Evolutionary conservation across 2,797 vertebrate genomes (phyloP).

Genomic region (Thamnophis elegans): DNA sequence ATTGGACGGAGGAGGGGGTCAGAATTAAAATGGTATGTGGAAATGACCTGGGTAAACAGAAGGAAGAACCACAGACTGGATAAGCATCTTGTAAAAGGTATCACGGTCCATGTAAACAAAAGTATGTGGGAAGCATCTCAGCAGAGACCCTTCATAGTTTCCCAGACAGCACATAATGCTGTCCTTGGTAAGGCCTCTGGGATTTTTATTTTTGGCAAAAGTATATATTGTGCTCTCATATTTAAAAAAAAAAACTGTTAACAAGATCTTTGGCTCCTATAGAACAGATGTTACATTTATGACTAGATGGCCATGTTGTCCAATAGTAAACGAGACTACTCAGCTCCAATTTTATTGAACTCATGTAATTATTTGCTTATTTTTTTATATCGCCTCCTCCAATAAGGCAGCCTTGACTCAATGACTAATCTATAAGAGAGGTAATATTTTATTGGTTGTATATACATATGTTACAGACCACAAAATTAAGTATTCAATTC

Average conservation of each 20-base stretch:
- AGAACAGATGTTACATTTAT: background rate
- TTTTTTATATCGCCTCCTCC: background rate
- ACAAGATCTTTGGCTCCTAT: conserved; percentile 17
- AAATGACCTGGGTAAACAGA: background rate
- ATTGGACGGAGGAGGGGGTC: too few species aligned
- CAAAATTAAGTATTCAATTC: background rate
- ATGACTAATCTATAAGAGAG: background rate
- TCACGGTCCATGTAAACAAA: background rate
- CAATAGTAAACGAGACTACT: background rate
- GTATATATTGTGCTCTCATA: conserved; percentile 22
- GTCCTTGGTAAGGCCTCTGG: conserved; percentile 27
- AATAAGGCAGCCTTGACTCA: background rate
- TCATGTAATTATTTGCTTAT: background rate
- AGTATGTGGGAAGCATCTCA: background rate
- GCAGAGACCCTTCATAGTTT: background rate
- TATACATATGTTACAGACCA: background rate
- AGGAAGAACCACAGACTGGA: background rate
- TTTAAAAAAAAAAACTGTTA: conserved; percentile 2
- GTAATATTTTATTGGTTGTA: background rate
- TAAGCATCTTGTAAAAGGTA: background rate
- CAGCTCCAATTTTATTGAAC: conserved; percentile 16
- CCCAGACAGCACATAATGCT: background rate
- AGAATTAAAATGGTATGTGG: background rate
- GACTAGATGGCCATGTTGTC: conserved; percentile 2
- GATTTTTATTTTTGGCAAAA: conserved; percentile 23